Evolutionary conservation across 2,888 invertebrate species (phyloP), one percentile per base, ranked within the genome.

Genomic region (Eupelmus urozonus): DNA sequence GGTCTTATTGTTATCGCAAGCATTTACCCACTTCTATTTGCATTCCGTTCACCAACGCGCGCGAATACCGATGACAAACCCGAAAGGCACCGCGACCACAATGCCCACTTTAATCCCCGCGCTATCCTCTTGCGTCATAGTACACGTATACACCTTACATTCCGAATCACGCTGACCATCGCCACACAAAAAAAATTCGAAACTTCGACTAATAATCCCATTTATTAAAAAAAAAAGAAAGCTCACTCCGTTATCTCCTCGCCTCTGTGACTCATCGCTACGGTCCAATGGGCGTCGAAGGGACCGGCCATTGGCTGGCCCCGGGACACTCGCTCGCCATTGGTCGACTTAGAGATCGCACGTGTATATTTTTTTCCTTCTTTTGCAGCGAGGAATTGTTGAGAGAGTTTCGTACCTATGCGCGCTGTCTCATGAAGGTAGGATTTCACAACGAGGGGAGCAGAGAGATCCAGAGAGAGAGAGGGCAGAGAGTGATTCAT

Each of bases 271-370:
- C 80, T 86, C 85, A 86, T 76, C 81, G 80, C 77, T 80, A 83
- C 84, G 83, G 83, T 81, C 85, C 85, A 86, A 86, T 86, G 77
- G 82, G 78, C 55, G 80, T 42, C 53, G 63, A 34, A 71, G 82
- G 80, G 76, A 79, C 45, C 9, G 7, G 45, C 16, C 16, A 45
- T 45, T 45, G 45, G 45, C 13, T 45, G 45, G 9, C 2, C 45
- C 2, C 16, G 45, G 45, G 4, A 45, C 2, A 45, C 2, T 45
- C 45, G 81, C 82, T 71, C 80, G 75, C 80, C 79, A 85, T 85
- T 84, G 84, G 84, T 79, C 79, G 71, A 72, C 75, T 78, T 77
- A 78, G 79, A 83, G 82, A 82, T 83, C 81, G 79, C 25, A 29
- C 78, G 53, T 80, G 2, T 34, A 34, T 34, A 34, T 59, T 76